A percentile compares a stretch with the other conserved stretches of the same genome.
phyloP scores from a whole-genome alignment of 2,113 vertebrate species.

The Larimichthys crocea region DNA sequence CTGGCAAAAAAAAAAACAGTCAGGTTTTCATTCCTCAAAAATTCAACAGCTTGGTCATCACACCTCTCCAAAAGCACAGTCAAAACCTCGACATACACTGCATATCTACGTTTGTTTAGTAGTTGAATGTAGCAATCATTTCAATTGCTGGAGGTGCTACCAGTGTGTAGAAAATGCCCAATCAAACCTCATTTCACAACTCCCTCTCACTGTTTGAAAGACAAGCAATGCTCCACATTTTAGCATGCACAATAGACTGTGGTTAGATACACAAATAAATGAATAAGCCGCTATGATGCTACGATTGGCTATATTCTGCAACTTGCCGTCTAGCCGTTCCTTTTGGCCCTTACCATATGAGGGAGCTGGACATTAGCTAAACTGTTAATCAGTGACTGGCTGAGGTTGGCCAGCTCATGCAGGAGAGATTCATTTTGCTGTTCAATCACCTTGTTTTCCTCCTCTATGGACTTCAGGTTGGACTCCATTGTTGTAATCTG shows the following conservation, averaged over 20 bases:
- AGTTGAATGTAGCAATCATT: background rate
- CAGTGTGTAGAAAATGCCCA: conserved; percentile 19
- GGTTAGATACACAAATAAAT: conserved; percentile 48
- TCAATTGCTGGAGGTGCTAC: conserved; percentile 27
- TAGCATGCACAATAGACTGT: conserved; percentile 69
- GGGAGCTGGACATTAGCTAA: conserved; percentile 99
- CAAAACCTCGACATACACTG: conserved; percentile 28
- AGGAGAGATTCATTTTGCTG: conserved; percentile 99
- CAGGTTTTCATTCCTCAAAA: conserved; percentile 8
- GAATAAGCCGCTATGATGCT: conserved; percentile 49
- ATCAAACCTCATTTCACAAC: conserved; percentile 56
- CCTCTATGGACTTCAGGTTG: conserved; percentile 99
- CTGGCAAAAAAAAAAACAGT: conserved; percentile 15
- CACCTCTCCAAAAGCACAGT: background rate
- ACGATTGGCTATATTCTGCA: conserved; percentile 69
- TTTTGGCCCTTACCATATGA: conserved; percentile 96
- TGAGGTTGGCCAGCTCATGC: conserved; percentile 98
- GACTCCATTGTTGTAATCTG: conserved; percentile 99
- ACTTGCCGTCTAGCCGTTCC: conserved; percentile 86
- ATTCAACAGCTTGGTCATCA: background rate
- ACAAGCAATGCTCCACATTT: conserved; percentile 60
- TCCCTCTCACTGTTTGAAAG: conserved; percentile 67
- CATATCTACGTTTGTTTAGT: background rate
- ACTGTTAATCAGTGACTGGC: conserved; percentile 99
- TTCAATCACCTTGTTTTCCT: conserved; percentile 99